Conservation (phyloP, 2,113 vertebrate genomes). For the Takifugu bimaculatus region DNA sequence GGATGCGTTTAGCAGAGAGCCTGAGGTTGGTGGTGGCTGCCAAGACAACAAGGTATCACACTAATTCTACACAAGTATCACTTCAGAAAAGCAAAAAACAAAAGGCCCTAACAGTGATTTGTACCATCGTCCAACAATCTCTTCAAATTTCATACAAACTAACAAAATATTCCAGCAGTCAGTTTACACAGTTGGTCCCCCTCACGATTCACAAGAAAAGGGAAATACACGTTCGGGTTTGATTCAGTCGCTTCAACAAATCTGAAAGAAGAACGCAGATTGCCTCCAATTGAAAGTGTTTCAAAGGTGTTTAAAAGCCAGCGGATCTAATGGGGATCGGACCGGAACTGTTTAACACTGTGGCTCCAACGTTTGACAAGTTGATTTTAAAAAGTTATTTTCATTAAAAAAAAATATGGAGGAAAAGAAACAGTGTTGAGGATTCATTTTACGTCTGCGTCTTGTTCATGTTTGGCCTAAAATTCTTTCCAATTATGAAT, state of each 20-base stretch:
- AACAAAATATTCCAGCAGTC: slow-evolving; percentile 63
- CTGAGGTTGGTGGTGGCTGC: slow-evolving; percentile 53
- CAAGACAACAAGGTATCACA: slow-evolving; percentile 53
- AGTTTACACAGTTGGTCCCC: slow-evolving; percentile 64
- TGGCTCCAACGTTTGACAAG: no score
- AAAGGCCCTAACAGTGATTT: slow-evolving; percentile 64
- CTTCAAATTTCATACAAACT: slow-evolving; percentile 39
- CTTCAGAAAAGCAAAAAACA: slow-evolving; percentile 31
- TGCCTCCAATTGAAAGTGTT: slow-evolving; percentile 4
- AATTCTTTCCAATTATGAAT: slow-evolving; percentile 37
- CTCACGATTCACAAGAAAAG: slow-evolving; percentile 17
- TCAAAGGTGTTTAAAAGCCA: not conserved
- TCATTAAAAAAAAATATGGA: not conserved
- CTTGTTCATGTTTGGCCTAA: slow-evolving; percentile 26
- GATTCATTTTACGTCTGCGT: slow-evolving; percentile 6
- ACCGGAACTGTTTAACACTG: no score
- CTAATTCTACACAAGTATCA: slow-evolving; percentile 43
- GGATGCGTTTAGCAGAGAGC: slow-evolving; percentile 26
- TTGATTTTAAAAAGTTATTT: not conserved
- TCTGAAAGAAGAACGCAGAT: slow-evolving; percentile 24
- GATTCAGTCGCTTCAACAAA: slow-evolving; percentile 33
- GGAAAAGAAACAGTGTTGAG: not conserved
- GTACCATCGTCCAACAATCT: slow-evolving; percentile 45
- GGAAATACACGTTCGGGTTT: slow-evolving; percentile 12
- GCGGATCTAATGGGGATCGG: no score